Percentiles rank a stretch among this genome's conserved stretches.
Evolutionary conservation across 2,113 vertebrate genomes (phyloP).

Genomic region (Romanogobio albipinnatus): DNA sequence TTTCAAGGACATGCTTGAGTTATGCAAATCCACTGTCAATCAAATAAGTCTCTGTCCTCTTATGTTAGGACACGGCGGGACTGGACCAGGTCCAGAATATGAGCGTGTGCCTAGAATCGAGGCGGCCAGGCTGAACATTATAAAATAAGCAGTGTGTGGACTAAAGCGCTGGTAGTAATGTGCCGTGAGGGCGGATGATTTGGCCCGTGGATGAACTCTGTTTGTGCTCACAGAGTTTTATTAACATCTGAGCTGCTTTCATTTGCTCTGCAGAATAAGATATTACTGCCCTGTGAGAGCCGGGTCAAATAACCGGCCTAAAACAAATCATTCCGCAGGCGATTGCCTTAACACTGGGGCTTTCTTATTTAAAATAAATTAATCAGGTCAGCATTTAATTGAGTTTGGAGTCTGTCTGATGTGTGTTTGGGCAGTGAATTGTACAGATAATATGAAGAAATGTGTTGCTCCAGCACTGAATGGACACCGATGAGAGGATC

Average conservation of each 20-base stretch:
- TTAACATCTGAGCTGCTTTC: constrained; percentile 11
- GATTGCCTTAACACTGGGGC: not conserved
- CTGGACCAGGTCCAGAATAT: not conserved
- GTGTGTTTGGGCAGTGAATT: no score
- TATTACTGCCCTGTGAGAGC: constrained; percentile 1
- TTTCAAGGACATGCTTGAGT: constrained; percentile 8
- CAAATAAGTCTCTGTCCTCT: not conserved
- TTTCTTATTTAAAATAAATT: not conserved
- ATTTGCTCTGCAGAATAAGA: constrained; percentile 8
- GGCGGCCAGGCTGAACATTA: not conserved
- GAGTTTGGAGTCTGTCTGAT: not conserved
- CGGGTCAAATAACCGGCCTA: not conserved
- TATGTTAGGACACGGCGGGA: not conserved
- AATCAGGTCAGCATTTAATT: not conserved
- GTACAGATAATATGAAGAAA: no score
- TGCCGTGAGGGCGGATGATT: constrained; percentile 3
- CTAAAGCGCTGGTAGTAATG: not conserved
- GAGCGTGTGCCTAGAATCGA: not conserved
- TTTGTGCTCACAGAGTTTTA: constrained; percentile 10
- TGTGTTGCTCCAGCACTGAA: no score
- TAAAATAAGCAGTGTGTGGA: not conserved
- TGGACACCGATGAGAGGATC: no score
- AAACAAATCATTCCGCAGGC: not conserved
- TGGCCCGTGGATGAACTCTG: constrained; percentile 3
- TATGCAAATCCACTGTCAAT: not conserved